Evolutionary conservation across 2,797 vertebrate genomes (phyloP), one percentile per base, ranked within the genome.

Genomic region (Lepilemur septentrionalis): DNA sequence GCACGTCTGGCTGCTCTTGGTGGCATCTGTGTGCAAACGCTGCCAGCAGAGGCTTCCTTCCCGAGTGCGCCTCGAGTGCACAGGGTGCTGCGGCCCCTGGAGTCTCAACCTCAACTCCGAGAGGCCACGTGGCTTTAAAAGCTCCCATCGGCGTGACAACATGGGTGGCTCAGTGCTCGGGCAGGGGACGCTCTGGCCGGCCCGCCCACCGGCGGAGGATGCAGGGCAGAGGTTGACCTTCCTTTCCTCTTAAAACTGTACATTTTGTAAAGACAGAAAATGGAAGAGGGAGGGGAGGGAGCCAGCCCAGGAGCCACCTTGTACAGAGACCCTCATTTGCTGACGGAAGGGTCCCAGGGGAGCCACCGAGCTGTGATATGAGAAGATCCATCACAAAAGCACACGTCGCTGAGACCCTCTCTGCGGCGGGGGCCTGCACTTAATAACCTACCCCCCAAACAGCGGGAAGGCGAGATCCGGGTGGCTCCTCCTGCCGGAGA

Each of bases 221-320:
- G 2, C 9, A 6, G 4, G 30, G 11, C 73, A 32, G 35, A 32
- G n/a, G 35, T 22, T 1, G 10, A 8, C 28, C 20, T 13, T 46
- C 46, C 81, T 25, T 15, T 7, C 20, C 18, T 55, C 38, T 52
- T 28, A 35, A 82, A 63, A 70, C 30, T 52, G 52, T 52, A 52
- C 17, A 20, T 25, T 78, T 6, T 30, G 28, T 52, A 8, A 85
- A 65, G 63, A 35, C 20, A 30, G 35, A 11, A 75, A 5, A 1
- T 1, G 7, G 23, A 11, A 3, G 50, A 25, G 32, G 50, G 48
- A 1, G 1, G 2, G 78, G 5, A 28, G 23, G 3, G 48, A 12
- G 22, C 30, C 0, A 0, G 30, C 6, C 8, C 11, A 2, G 50
- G 12, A 25, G 35, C 11, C 1, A 0, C 1, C 38, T 30, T 2